Conservation (phyloP, 2,113 vertebrate genomes). For the Zootoca vivipara region DNA sequence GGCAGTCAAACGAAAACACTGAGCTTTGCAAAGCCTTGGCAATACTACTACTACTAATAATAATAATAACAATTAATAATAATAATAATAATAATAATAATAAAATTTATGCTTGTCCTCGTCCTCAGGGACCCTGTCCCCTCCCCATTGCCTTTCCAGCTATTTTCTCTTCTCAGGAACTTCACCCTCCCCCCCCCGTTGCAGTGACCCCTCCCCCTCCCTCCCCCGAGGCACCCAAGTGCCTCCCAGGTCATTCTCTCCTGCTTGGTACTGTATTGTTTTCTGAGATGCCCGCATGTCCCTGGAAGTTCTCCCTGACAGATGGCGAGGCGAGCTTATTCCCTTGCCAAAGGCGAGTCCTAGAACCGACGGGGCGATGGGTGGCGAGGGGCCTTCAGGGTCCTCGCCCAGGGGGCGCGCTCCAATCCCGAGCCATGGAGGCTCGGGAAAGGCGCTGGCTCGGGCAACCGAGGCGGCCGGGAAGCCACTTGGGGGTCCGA, state of each 20-base stretch:
- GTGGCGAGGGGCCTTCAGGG: background rate
- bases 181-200: background rate
- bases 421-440: background rate
- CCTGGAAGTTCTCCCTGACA: slow-evolving; percentile 70
- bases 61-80: background rate
- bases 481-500: background rate
- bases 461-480: background rate
- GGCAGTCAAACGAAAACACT: too few relatives aligned
- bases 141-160: background rate
- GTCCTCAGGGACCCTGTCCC: too few relatives aligned
- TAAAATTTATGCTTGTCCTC: too few relatives aligned
- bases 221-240: background rate
- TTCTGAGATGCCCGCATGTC: slow-evolving; percentile 57
- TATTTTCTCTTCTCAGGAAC: background rate
- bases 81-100: too few relatives aligned
- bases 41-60: too few relatives aligned
- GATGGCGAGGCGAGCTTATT: slow-evolving; percentile 67
- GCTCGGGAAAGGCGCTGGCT: background rate
- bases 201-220: background rate
- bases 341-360: background rate
- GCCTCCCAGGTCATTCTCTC: slow-evolving; percentile 57
- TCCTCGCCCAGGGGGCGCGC: background rate
- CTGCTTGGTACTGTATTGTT: slow-evolving; percentile 67
- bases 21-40: too few relatives aligned
- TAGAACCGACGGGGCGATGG: slow-evolving; percentile 13